Base-by-base conservation (phyloP, 2,797 vertebrate species). In the Leptodactylus fallax region DNA sequence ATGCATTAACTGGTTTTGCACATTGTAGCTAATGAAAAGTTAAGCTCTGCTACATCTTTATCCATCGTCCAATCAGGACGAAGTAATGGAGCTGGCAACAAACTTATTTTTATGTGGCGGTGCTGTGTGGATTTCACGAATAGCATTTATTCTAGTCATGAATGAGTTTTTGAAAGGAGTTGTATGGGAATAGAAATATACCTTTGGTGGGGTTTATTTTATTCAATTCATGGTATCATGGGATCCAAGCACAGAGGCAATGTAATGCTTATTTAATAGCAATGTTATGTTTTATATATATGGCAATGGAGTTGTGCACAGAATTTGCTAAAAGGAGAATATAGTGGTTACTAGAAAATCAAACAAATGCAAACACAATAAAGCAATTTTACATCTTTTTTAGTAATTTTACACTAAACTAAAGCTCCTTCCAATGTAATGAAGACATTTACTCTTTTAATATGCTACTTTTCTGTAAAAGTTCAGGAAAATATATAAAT, bases 401-500 rank as follows among this genome's bases (percentile, higher is more conserved):
- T 13, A 51, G 23, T 25, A 17, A 58, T 12, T 14, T 16, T 58
- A 10, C 51, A 60, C 25, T 60, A 72, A 21, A 45, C 25, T 19
- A 17, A 19, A 83, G 47, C 25, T 27, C 17, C 49, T 69, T 69
- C 65, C 65, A 56, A n/a, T 71, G 36, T 71, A 36, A 71, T 55
- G 65, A 12, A 17, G 23, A 83, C 19, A 17, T 71, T 71, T 83
- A 21, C 25, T 36, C 12, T 72, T n/a, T 83, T 58, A 45, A 58
- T n/a, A 23, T n/a, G 7, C n/a, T 81, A 23, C 45, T 81, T 65
- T 51, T 45, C 71, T 47, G 69, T 58, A 84, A 56, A 45, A 47
- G 53, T 58, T 84, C 53, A 23, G 82, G 55, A 72, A 60, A 58
- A 60, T 14, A 14, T 51, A 74, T 58, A 56, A 74, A 27, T 58